Evolutionary conservation across 2,113 vertebrate species (phyloP), one percentile per base, ranked within the genome.

Genomic region (Zosterops japonicus): DNA sequence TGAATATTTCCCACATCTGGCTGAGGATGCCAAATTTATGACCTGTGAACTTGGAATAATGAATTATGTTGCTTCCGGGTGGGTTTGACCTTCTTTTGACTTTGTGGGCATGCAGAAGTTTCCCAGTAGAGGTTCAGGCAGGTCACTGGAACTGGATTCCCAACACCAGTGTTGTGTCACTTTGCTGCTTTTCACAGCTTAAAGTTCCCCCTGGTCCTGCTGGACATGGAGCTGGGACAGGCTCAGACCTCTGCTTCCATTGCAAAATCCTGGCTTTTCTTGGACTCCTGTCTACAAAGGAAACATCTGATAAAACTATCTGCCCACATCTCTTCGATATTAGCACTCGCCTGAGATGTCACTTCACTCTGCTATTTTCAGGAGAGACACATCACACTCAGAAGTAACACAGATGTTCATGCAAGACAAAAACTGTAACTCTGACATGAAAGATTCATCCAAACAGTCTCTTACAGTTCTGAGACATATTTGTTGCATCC

Each of bases 81-180:
- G n/a, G 12, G 19, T 52, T 72, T 64, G 27, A 72, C 12, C 10
- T 74, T n/a, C 36, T 83, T 82, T 71, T 41, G 31, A 28, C 39
- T 63, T 86, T 68, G 14, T 56, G 33, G 44, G 29, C 33, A 18
- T 3, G 8, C 9, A 19, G 0, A 27, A 17, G 36, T 74, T 60
- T n/a, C 21, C 23, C 44, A 52, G 20, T 1, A 35, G 49, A 64
- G 18, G 39, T 3, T 1, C 28, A 46, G 42, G 16, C 21, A 44
- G 27, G 9, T 13, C 33, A 5, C 0, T 6, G 12, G 23, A 8
- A 8, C 31, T 24, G 52, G 13, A 39, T 76, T 60, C 35, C 57
- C 29, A 55, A 39, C 6, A 81, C 2, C 4, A 65, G 31, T 2
- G 4, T 36, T 44, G 23, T 12, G 18, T 41, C 42, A 25, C 5